Conservation (phyloP, 1,140 invertebrate genomes). For the Bilobella aurantiaca region DNA sequence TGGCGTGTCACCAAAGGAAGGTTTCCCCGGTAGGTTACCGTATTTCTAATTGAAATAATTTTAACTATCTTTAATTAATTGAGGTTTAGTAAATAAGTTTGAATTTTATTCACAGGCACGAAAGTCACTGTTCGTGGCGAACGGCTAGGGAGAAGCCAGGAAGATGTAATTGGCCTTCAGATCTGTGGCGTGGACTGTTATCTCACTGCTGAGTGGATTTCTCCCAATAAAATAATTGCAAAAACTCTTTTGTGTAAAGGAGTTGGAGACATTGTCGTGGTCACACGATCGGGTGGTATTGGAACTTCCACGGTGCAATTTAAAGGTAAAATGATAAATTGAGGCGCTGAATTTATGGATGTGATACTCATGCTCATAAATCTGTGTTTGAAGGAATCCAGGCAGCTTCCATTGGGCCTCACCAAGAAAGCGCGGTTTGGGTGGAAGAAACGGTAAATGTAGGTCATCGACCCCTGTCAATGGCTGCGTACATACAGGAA, state of each 20-base stretch:
- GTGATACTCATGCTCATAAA: too few relatives aligned
- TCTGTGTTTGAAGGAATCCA: not conserved
- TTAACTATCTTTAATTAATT: not conserved
- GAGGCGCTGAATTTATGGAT: too few relatives aligned
- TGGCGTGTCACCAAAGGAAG: conserved; percentile 95
- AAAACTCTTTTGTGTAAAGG: conserved; percentile 87
- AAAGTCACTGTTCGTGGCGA: conserved; percentile 91
- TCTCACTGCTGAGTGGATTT: conserved; percentile 94
- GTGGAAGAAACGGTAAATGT: conserved; percentile 81
- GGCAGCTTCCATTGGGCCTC: conserved; percentile 51
- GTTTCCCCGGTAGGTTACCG: conserved; percentile 45
- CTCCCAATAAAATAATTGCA: conserved; percentile 93
- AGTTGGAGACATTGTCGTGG: conserved; percentile 89
- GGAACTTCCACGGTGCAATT: conserved; percentile 96
- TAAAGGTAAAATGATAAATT: too few relatives aligned
- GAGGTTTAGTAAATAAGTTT: too few relatives aligned
- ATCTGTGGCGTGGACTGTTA: conserved; percentile 94
- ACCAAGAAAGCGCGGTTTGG: conserved; percentile 98
- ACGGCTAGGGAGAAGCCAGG: conserved; percentile 72
- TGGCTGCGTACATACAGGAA: conserved; percentile 74
- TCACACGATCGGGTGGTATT: conserved; percentile 75
- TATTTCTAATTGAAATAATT: not conserved
- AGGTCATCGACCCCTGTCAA: conserved; percentile 67
- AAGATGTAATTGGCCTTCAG: conserved; percentile 76
- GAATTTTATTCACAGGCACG: conserved; percentile 61